These are phyloP conservation scores for Oceanodroma tethys DNA, from an alignment of 2,113 vertebrate genomes.

Conservation along the genomic window DNA sequence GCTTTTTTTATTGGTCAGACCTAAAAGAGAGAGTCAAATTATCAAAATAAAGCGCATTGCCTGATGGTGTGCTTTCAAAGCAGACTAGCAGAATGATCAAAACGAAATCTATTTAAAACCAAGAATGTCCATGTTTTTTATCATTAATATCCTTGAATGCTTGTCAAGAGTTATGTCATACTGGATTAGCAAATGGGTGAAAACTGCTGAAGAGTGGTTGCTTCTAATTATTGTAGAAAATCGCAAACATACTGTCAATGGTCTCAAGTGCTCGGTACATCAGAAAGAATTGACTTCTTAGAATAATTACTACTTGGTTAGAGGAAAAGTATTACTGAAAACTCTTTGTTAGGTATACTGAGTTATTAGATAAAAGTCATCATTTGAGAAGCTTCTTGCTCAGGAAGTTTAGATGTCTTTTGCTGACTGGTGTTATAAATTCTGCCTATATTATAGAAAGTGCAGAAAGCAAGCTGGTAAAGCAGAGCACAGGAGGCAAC, in stretches of 20 bases:
- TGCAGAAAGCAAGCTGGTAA: background rate
- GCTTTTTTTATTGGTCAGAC: background rate
- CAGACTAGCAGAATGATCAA: background rate
- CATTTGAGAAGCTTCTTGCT: background rate
- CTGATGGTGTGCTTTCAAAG: background rate
- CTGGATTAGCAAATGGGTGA: background rate
- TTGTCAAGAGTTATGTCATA: background rate
- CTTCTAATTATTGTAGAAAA: background rate
- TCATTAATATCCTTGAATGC: background rate
- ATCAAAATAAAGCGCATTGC: background rate
- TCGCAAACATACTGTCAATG: background rate
- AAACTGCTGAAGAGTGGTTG: background rate
- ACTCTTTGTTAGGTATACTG: background rate
- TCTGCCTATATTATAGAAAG: background rate
- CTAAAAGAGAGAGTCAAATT: background rate
- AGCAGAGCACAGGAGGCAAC: background rate
- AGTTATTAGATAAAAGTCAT: background rate
- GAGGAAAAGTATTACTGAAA: background rate
- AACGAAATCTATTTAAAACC: background rate
- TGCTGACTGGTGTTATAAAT: background rate
- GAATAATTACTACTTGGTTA: background rate
- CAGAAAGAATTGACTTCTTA: background rate
- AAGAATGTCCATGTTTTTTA: accelerated
- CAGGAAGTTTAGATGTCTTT: background rate
- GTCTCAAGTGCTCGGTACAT: background rate